Evolutionary conservation across 1,140 invertebrate genomes (phyloP).

Genomic region (Heterodera schachtii): DNA sequence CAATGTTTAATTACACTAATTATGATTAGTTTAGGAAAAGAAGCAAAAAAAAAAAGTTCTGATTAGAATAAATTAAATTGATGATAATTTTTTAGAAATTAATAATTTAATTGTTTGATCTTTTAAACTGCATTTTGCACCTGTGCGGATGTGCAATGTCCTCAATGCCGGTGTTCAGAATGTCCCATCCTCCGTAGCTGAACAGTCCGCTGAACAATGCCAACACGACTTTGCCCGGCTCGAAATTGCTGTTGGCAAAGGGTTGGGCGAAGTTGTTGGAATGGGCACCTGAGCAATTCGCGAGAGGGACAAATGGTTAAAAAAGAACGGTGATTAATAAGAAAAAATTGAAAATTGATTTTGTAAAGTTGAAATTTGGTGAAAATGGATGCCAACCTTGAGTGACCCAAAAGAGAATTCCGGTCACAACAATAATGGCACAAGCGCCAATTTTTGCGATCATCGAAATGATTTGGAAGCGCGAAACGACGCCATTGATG

Average conservation of each 20-base stretch:
- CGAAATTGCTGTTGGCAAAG: slow-evolving; percentile 24
- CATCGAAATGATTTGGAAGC: slow-evolving; percentile 56
- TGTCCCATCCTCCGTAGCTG: slow-evolving; percentile 51
- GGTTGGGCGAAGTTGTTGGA: slow-evolving; percentile 25
- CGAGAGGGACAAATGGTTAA: too few relatives aligned
- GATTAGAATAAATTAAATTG: too few relatives aligned
- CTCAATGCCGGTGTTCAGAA: slow-evolving; percentile 54
- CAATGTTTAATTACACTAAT: too few relatives aligned
- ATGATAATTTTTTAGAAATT: neutral
- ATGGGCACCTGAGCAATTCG: neutral
- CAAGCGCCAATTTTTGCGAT: slow-evolving; percentile 50
- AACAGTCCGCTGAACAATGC: slow-evolving; percentile 51
- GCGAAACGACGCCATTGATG: slow-evolving; percentile 42
- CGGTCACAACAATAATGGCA: slow-evolving; percentile 48
- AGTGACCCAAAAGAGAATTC: slow-evolving; percentile 47
- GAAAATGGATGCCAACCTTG: slow-evolving; percentile 28
- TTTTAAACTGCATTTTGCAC: slow-evolving; percentile 20
- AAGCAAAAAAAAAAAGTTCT: too few relatives aligned
- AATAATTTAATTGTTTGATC: neutral
- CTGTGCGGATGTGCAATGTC: slow-evolving; percentile 53
- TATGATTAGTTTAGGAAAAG: too few relatives aligned
- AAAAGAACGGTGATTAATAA: too few relatives aligned
- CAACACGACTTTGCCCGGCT: slow-evolving; percentile 25
- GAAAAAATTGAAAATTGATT: neutral
- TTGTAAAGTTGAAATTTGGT: neutral